Evolutionary conservation across 2,113 vertebrate genomes (phyloP).

Genomic region (Dasyurus viverrinus): DNA sequence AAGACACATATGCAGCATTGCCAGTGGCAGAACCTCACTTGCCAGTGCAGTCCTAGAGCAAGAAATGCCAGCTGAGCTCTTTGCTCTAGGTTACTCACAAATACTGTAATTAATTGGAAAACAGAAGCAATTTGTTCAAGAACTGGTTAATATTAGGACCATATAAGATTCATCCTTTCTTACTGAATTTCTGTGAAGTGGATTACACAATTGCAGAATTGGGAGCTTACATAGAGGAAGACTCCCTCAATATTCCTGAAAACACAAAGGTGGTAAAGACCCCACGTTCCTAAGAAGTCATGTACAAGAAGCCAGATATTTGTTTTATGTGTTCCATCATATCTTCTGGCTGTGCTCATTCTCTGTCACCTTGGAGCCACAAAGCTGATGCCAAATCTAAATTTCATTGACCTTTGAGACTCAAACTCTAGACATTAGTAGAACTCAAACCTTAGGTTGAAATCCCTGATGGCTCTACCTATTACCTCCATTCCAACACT

Average conservation of each 20-base stretch:
- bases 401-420: neutral
- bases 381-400: neutral
- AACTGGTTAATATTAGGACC: neutral
- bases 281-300: neutral
- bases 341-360: neutral
- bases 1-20: conserved; percentile 43
- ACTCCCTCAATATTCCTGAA: neutral
- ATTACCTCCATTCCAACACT: neutral
- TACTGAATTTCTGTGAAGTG: conserved; percentile 5
- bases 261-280: neutral
- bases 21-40: conserved; percentile 53
- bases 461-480: neutral
- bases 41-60: conserved; percentile 20
- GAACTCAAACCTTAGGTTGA: neutral
- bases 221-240: neutral
- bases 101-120: conserved; percentile 54
- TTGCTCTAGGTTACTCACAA: conserved; percentile 62
- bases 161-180: neutral
- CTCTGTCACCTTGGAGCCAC: neutral
- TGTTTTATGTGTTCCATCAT: neutral
- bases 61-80: conserved; percentile 64
- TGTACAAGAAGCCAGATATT: neutral
- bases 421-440: neutral
- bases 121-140: conserved; percentile 45
- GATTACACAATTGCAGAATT: neutral